Base-by-base conservation (phyloP, 2,797 vertebrate genomes). In the Mustela erminea region DNA sequence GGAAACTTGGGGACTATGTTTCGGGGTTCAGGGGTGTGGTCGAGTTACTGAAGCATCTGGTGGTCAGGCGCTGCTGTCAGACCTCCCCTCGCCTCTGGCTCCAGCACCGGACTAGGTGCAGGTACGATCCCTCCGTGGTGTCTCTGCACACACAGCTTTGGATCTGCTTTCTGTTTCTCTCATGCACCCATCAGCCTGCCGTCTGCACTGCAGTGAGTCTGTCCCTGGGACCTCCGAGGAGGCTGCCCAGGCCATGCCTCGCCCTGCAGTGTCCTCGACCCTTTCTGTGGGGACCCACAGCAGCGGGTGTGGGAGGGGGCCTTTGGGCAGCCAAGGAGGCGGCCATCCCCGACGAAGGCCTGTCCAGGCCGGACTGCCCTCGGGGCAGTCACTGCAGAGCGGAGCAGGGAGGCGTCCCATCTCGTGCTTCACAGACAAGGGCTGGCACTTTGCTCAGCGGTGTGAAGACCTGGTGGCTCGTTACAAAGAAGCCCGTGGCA, bases 41-140 rank as follows among this genome's bases (percentile, higher is more conserved):
- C 0, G 1, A 6, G 43, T 54, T 12, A 4, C 41, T 7, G 41
- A 62, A 46, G 35, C 13, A 2, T 43, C 70, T 74, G 23, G 70
- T 25, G 38, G 68, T 23, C 35, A 41, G 70, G 25, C 27, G 41
- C 72, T 29, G 72, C 25, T 43, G 72, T 64, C 74, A 64, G 83
- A 27, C 64, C 29, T 0, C 0, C 10, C 25, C 15, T 46, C 5
- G 6, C 14, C 13, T 32, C 49, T 35, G 23, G 66, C 80, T n/a
- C 15, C 15, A 15, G 49, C 20, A 5, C 15, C 2, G 0, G 27
- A 74, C 35, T 20, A 7, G 10, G 29, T 3, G 7, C 23, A 7
- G 58, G 9, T 2, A 27, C 14, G 0, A 3, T 12, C 3, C 18
- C 52, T 70, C 46, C 1, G 1, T 49, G 7, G 68, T 12, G 18